Base-by-base conservation (phyloP, 1,140 invertebrate genomes). In the Ips typographus region DNA sequence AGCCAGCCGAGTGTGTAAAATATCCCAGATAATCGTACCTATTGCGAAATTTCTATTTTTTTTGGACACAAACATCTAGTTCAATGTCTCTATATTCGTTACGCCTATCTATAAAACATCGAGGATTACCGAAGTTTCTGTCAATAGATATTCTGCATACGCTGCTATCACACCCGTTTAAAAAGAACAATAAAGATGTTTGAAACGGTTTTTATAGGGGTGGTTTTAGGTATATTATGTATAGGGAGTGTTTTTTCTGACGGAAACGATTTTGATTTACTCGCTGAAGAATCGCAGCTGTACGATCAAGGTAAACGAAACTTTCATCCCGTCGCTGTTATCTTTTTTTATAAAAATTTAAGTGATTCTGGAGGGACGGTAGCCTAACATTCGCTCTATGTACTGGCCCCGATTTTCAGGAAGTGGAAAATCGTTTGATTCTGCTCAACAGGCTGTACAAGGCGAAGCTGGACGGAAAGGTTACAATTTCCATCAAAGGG, bases 401-500 rank as follows among this genome's bases (percentile, higher is more conserved):
- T 8, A 8, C 4, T 55, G 36, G 37, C 40, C 8, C n/a, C 5
- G 6, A 22, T 51, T 52, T 62, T 56, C 39, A 67, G 70, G 70
- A 6, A 49, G 39, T 22, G 70, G 70, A 8, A 55, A 71, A 40
- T 6, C 53, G 22, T 67, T 38, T 38, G 64, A 61, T 39, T 22
- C 39, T 7, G 36, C 40, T 53, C 41, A 67, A 38, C 58, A 68
- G n/a, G 40, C 60, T 6, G 84, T 69, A 6, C 65, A 70, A 65
- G 71, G 71, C 22, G 74, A 75, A 63, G 70, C 65, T 43, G 74
- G 71, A 55, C 53, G 74, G 5, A 73, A 71, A 41, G 74, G 80
- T 1, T 79, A 84, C 73, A 80, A 82, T 58, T 71, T 82, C 0
- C 80, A 85, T 37, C 86, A 88, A 71, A 82, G 84, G 41, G 81